Base-by-base conservation (phyloP, 1,140 invertebrate species). In the Galleria mellonella region DNA sequence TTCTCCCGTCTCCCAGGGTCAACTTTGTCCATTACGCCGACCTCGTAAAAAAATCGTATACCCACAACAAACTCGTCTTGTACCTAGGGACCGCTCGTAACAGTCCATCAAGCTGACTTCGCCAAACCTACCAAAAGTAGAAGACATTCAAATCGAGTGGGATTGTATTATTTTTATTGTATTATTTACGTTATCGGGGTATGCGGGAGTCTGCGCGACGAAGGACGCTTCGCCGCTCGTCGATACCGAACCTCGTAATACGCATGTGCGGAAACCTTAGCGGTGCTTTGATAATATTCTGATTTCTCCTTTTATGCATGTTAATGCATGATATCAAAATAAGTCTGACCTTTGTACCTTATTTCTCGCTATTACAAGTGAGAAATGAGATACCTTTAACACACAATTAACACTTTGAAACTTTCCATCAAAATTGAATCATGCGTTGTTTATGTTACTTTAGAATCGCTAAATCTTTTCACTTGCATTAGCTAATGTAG, bases 121-220 rank as follows among this genome's bases (percentile, higher is more conserved):
- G 36, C 14, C 32, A 48, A 43, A 31, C 39, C 50, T 47, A 42
- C 42, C 42, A 58, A 23, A 6, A 23, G 17, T 23, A 23, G 55
- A 58, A 51, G 48, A 62, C 62, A 76, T 73, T 71, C 68, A 72
- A 73, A 73, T 73, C 49, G 55, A 61, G 59, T 54, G 50, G 56
- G 50, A 68, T 64, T 66, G 60, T 72, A 71, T 76, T 69, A 79
- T 79, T 72, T 78, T 76, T 74, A 79, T 81, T 69, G 70, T 76
- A 72, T 66, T 68, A 73, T 73, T 74, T 76, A 74, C 58, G 48
- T 70, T 69, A 71, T 62, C 48, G 61, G 59, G 47, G 54, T 40
- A 49, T 42, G 14, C 32, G 36, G 69, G 72, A 71, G 66, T 51
- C 68, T 79, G 76, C 73, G 73, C 70, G 61, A 29, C 38, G 17